Conservation (phyloP, 2,113 vertebrate genomes). For the Bagarius yarrelli region DNA sequence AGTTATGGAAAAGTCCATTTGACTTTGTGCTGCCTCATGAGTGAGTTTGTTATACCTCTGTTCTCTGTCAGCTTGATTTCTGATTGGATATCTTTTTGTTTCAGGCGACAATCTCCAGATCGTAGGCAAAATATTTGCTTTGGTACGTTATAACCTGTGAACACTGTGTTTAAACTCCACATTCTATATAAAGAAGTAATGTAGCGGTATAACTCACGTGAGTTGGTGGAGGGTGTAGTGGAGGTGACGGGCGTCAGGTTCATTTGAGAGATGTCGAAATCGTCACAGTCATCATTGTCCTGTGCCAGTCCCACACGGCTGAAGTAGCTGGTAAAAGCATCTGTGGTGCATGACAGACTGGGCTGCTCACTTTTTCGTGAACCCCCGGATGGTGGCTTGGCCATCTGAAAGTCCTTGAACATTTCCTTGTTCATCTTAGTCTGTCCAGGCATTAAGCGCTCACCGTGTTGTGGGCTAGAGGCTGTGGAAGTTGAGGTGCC, state of each 20-base stretch:
- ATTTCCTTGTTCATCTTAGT: slow-evolving; percentile 89
- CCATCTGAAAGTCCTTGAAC: slow-evolving; percentile 98
- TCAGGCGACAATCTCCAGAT: too few species aligned
- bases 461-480: slow-evolving; percentile 85
- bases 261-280: slow-evolving; percentile 98
- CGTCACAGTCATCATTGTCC: slow-evolving; percentile 96
- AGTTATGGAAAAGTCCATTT: too few species aligned
- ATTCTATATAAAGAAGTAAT: neutral
- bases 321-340: slow-evolving; percentile 97
- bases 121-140: too few species aligned
- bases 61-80: too few species aligned
- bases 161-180: neutral
- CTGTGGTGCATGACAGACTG: slow-evolving; percentile 88
- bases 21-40: too few species aligned
- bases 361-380: slow-evolving; percentile 86
- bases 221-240: slow-evolving; percentile 96
- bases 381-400: slow-evolving; percentile 88
- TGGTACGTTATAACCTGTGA: neutral
- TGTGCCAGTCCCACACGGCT: slow-evolving; percentile 94
- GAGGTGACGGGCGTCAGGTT: slow-evolving; percentile 98
- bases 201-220: slow-evolving; percentile 78
- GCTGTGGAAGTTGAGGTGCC: slow-evolving; percentile 77
- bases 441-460: slow-evolving; percentile 73
- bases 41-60: too few species aligned
- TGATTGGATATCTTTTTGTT: too few species aligned